Evolutionary conservation across 2,113 vertebrate species (phyloP), one percentile per base, ranked within the genome.

Genomic region (Carlito syrichta): DNA sequence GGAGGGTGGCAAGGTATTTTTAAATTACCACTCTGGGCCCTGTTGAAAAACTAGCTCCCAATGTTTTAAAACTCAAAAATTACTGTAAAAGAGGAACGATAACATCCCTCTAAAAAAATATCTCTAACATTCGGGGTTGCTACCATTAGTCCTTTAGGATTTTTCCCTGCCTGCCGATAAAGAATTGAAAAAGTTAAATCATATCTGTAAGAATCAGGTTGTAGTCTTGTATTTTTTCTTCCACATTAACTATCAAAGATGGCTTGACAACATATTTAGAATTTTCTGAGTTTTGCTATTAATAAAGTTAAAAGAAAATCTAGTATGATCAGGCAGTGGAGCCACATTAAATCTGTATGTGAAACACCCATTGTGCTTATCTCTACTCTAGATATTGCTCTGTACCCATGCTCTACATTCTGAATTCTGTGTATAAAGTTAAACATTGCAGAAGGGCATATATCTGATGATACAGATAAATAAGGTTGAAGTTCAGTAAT

Each of bases 251-350:
- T 96, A 95, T 95, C 77, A 94, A 96, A 91, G 93, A 96, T 97
- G 60, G 32, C 56, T 92, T 96, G 91, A 48, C 92, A 95, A 89
- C 95, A 97, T 96, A 95, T 95, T 97, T 96, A 93, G 89, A 95
- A 96, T 97, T 93, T 97, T 97, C 96, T 94, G 73, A 86, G 93
- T 77, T 97, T 97, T 94, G 79, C 91, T 94, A 58, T 97, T 98
- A 98, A 98, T 97, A 97, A 98, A 97, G 97, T 98, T 98, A 98
- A 98, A 98, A 95, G 96, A 91, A 97, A 98, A 98, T 93, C 91
- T 96, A 89, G 96, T 71, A 73, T 94, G 86, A 94, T 97, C 97
- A 96, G 96, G 81, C 89, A 96, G 14, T 78, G 96, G 79, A 95
- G 50, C 30, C 19, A 38, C 87, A 97, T 97, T 97, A 97, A 98